phyloP scores from a whole-genome alignment of 2,888 invertebrate genomes.

The Heteromyza rotundicornis region DNA sequence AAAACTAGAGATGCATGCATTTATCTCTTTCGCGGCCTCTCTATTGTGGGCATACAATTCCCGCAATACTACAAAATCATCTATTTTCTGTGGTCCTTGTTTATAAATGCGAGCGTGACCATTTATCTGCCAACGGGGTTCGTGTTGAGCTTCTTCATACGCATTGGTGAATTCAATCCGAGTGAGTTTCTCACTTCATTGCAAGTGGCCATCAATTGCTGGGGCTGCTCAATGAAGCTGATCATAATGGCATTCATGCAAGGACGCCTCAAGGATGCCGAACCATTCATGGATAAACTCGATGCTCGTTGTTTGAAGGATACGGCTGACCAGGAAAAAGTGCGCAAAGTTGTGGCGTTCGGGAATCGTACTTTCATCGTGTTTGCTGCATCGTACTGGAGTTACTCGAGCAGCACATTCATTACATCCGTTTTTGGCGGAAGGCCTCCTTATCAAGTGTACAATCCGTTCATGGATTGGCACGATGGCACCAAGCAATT shows the following conservation, averaged over 20 bases:
- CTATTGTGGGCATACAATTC: slow-evolving; percentile 30
- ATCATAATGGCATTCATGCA: slow-evolving; percentile 26
- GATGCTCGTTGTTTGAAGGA: slow-evolving; percentile 34
- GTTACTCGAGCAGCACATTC: slow-evolving; percentile 31
- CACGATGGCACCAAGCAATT: slow-evolving; percentile 27
- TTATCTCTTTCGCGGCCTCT: slow-evolving; percentile 26
- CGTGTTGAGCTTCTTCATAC: slow-evolving; percentile 23
- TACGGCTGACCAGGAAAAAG: slow-evolving; percentile 25
- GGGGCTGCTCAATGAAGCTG: slow-evolving; percentile 34
- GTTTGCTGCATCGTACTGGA: slow-evolving; percentile 30
- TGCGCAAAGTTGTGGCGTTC: slow-evolving; percentile 25
- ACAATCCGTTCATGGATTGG: slow-evolving; percentile 36
- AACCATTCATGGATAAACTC: slow-evolving; percentile 30
- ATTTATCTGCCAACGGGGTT: slow-evolving; percentile 21
- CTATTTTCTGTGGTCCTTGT: slow-evolving; percentile 21
- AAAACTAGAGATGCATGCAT: slow-evolving; percentile 19
- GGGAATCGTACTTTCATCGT: slow-evolving; percentile 36
- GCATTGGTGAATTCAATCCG: slow-evolving; percentile 27
- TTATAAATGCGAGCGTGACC: slow-evolving; percentile 15
- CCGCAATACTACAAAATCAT: slow-evolving; percentile 20
- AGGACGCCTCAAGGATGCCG: slow-evolving; percentile 21
- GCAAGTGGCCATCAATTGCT: slow-evolving; percentile 40
- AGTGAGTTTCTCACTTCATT: slow-evolving; percentile 39
- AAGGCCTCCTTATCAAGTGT: slow-evolving; percentile 34
- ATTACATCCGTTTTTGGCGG: slow-evolving; percentile 28